Percentiles rank a stretch among this genome's conserved stretches.
Conservation (phyloP, 2,113 vertebrate species). For the Tachysurus fulvidraco region DNA sequence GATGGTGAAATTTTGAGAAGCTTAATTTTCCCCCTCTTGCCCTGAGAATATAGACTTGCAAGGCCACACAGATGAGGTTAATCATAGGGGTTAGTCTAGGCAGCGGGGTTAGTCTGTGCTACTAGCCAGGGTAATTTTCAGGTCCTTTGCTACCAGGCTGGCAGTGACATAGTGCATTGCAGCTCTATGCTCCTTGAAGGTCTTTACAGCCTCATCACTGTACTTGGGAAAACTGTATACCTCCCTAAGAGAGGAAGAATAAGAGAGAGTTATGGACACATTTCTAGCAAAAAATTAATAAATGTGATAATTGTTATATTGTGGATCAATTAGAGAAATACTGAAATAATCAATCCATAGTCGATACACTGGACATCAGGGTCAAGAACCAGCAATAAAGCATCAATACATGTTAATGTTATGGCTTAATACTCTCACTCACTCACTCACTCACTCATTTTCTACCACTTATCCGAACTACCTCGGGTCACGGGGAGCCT, state of each 20-base stretch:
- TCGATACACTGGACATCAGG: not conserved
- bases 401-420: not conserved
- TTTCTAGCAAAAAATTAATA: not conserved
- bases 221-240: constrained; percentile 84
- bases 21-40: not conserved
- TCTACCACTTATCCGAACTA: too few relatives aligned
- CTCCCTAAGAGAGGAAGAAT: constrained; percentile 72
- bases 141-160: constrained; percentile 84
- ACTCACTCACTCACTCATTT: too few relatives aligned
- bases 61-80: not conserved
- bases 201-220: constrained; percentile 71
- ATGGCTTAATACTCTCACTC: not conserved
- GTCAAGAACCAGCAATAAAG: not conserved
- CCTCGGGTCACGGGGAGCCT: too few relatives aligned
- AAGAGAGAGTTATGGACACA: not conserved
- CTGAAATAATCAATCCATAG: not conserved
- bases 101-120: constrained; percentile 38
- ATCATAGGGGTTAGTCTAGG: too few relatives aligned
- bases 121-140: constrained; percentile 74
- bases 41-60: constrained; percentile 12
- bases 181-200: constrained; percentile 74
- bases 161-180: constrained; percentile 88
- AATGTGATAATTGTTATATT: too few relatives aligned
- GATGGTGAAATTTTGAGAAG: not conserved
- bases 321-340: too few relatives aligned